Conservation (phyloP, 2,888 invertebrate species). For the Scrobipalpa atriplicella region DNA sequence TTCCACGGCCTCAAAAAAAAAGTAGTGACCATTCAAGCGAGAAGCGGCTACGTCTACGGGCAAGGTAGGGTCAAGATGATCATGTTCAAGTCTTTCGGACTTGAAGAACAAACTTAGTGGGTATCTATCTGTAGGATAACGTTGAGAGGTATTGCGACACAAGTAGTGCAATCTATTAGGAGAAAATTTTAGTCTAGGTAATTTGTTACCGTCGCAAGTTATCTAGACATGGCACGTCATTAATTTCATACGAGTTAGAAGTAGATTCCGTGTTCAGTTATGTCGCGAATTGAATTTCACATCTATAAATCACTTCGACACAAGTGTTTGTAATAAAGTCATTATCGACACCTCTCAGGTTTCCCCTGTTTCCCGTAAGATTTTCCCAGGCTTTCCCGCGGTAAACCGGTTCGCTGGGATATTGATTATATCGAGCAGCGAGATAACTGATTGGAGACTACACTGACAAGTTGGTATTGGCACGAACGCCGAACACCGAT, state of each 20-base stretch:
- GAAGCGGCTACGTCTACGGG: slow-evolving; percentile 45
- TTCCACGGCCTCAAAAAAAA: slow-evolving; percentile 46
- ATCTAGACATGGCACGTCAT: slow-evolving; percentile 14
- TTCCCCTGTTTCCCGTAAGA: slow-evolving; percentile 38
- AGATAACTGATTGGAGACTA: slow-evolving; percentile 28
- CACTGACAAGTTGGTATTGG: slow-evolving; percentile 24
- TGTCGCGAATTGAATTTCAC: slow-evolving; percentile 23
- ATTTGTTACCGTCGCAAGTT: slow-evolving; percentile 5
- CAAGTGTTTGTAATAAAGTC: slow-evolving; percentile 30
- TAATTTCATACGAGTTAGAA: slow-evolving; percentile 13
- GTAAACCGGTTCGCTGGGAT: slow-evolving; percentile 27
- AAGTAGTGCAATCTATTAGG: slow-evolving; percentile 1
- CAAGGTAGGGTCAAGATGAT: slow-evolving; percentile 45
- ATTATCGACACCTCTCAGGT: slow-evolving; percentile 33
- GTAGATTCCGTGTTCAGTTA: slow-evolving; percentile 15
- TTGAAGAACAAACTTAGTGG: background rate
- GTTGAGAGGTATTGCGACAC: background rate
- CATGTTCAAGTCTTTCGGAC: slow-evolving; percentile 27
- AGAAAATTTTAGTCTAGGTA: slow-evolving; percentile 3
- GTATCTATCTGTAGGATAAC: too few relatives aligned
- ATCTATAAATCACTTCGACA: slow-evolving; percentile 20
- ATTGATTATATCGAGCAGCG: slow-evolving; percentile 24
- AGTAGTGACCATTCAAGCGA: slow-evolving; percentile 44
- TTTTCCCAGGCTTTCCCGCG: slow-evolving; percentile 42
- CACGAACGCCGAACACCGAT: slow-evolving; percentile 26